Percentiles rank a stretch among this genome's conserved stretches.
Evolutionary conservation across 2,113 vertebrate species (phyloP).

Genomic region (Anolis sagrei): DNA sequence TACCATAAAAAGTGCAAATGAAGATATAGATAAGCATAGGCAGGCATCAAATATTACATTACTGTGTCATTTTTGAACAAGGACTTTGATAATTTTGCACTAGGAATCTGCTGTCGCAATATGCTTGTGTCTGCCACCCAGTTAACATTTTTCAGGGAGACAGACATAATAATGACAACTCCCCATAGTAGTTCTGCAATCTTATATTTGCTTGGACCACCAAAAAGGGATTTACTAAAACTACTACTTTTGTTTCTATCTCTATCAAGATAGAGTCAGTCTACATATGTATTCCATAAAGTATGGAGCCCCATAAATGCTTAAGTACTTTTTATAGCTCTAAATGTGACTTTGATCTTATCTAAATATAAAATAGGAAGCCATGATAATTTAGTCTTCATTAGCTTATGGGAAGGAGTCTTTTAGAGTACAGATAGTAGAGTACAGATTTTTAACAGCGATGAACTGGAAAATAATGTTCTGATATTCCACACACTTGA

Average conservation of each 20-base stretch:
- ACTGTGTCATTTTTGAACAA: background rate
- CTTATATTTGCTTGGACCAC: background rate
- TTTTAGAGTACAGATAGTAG: background rate
- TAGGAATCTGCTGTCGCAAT: background rate
- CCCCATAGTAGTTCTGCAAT: background rate
- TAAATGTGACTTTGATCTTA: slow-evolving; percentile 39
- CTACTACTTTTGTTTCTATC: slow-evolving; percentile 11
- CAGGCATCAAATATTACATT: background rate
- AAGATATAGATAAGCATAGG: background rate
- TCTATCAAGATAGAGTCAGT: slow-evolving; percentile 28
- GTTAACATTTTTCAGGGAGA: slow-evolving; percentile 16
- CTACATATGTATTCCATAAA: slow-evolving; percentile 38
- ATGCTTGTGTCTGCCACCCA: background rate
- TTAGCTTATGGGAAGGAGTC: background rate
- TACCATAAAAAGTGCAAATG: rapidly evolving
- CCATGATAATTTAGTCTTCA: slow-evolving; percentile 5
- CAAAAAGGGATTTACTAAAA: slow-evolving; percentile 33
- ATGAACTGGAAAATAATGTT: background rate
- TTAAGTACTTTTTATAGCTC: slow-evolving; percentile 44
- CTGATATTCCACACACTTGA: background rate
- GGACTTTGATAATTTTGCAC: background rate
- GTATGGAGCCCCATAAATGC: slow-evolving; percentile 31
- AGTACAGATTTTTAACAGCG: slow-evolving; percentile 17
- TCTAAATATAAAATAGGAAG: slow-evolving; percentile 46
- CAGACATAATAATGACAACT: background rate